Conservation (phyloP, 2,888 invertebrate species). For the Dichetophora obliterata region DNA sequence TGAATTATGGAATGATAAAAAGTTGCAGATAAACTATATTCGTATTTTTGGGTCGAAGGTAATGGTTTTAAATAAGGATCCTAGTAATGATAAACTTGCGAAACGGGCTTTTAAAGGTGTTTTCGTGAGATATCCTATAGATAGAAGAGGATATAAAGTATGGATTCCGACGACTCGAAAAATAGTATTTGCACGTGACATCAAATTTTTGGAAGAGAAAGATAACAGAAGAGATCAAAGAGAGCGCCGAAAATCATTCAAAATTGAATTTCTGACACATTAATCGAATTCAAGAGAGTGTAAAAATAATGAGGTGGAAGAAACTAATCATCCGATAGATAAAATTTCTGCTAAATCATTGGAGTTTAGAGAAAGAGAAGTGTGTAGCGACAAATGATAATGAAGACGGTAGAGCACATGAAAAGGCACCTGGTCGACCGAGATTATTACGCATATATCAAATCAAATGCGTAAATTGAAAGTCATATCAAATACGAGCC, state of each 20-base stretch:
- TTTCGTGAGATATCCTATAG: conserved; percentile 39
- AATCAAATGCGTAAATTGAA: no score
- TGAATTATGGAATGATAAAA: neutral
- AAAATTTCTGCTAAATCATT: no score
- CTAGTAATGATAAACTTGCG: conserved; percentile 35
- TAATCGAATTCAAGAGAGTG: no score
- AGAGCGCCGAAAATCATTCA: neutral
- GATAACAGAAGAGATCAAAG: neutral
- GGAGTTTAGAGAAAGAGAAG: no score
- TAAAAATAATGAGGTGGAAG: no score
- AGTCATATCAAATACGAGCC: no score
- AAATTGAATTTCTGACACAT: conserved; percentile 20
- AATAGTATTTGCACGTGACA: conserved; percentile 35
- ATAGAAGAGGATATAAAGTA: conserved; percentile 39
- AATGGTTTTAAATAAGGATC: conserved; percentile 49
- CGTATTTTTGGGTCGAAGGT: conserved; percentile 62
- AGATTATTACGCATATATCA: no score
- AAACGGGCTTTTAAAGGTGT: conserved; percentile 39
- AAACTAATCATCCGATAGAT: no score
- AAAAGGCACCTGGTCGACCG: no score
- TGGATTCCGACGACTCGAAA: conserved; percentile 29
- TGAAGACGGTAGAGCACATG: neutral
- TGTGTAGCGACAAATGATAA: neutral
- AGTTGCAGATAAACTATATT: conserved; percentile 57
- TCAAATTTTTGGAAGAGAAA: conserved; percentile 27